Percentiles rank a stretch among this genome's conserved stretches.
Evolutionary conservation across 2,888 invertebrate species (phyloP).

Genomic region (Syrphus vitripennis): DNA sequence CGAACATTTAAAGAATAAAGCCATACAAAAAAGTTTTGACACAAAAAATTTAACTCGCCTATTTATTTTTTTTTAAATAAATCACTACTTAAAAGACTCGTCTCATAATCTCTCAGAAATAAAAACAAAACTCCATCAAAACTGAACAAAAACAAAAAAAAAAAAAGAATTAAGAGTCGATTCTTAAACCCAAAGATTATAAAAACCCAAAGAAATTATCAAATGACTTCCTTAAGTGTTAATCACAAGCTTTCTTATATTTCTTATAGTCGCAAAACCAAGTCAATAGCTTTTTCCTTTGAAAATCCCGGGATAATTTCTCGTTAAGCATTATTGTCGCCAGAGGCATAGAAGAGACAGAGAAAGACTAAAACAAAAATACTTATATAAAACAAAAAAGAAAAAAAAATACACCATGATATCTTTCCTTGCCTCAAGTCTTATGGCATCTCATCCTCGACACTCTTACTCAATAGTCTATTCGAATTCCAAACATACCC

Average conservation of each 20-base stretch:
- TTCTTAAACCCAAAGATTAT: background rate
- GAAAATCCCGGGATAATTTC: slow-evolving; percentile 48
- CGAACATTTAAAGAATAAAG: too few species aligned
- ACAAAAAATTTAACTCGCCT: too few species aligned
- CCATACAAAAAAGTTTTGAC: too few species aligned
- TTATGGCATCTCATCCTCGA: slow-evolving; percentile 43
- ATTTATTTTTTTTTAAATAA: too few species aligned
- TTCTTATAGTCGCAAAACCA: background rate
- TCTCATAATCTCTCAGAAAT: background rate
- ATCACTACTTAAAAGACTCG: background rate
- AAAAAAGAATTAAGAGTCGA: background rate
- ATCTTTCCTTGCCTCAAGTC: slow-evolving; percentile 14
- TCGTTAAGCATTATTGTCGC: slow-evolving; percentile 61
- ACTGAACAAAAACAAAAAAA: background rate
- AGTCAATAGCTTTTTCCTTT: slow-evolving; percentile 12
- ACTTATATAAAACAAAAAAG: slow-evolving; percentile 9
- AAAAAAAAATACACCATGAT: background rate
- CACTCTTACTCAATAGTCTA: slow-evolving; percentile 1
- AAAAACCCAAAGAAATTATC: background rate
- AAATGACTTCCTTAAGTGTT: slow-evolving; percentile 21
- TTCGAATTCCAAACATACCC: background rate
- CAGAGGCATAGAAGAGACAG: background rate
- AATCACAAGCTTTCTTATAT: slow-evolving; percentile 31
- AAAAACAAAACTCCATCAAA: background rate
- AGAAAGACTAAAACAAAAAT: background rate